A percentile compares a stretch with the other conserved stretches of the same genome.
Conservation (phyloP, 2,797 vertebrate species). For the Epinephelus malabaricus region DNA sequence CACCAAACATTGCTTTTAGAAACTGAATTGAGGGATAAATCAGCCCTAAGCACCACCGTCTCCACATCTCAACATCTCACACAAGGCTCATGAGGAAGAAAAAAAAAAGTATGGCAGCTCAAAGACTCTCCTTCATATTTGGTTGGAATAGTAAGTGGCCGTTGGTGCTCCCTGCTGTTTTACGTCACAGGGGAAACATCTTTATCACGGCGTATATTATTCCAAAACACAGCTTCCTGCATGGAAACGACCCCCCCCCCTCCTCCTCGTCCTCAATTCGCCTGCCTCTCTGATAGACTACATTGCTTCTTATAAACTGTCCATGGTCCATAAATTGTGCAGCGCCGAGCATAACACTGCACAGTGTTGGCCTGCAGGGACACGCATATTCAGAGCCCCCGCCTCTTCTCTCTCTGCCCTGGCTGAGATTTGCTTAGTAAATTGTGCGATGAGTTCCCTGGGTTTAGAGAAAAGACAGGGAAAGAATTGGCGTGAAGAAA, state of each 20-base stretch:
- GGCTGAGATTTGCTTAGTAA: constrained; percentile 72
- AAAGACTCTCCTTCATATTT: constrained; percentile 86
- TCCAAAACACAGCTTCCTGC: constrained; percentile 95
- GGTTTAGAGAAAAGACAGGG: constrained; percentile 48
- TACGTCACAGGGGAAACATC: constrained; percentile 93
- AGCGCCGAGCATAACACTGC: constrained; percentile 90
- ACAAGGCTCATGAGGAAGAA: constrained; percentile 10
- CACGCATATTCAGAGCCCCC: constrained; percentile 82
- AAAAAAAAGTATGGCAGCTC: constrained; percentile 71
- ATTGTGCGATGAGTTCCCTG: constrained; percentile 61
- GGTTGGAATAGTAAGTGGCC: constrained; percentile 91
- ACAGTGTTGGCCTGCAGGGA: constrained; percentile 87
- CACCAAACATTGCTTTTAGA: constrained; percentile 32
- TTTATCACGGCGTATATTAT: constrained; percentile 95
- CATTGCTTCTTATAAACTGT: constrained; percentile 97
- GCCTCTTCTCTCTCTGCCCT: constrained; percentile 41
- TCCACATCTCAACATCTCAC: constrained; percentile 43
- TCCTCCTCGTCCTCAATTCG: constrained; percentile 88
- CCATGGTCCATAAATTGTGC: constrained; percentile 97
- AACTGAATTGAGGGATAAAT: constrained; percentile 28
- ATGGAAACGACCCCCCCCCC: constrained; percentile 88
- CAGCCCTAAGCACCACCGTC: constrained; percentile 30
- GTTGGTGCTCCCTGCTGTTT: constrained; percentile 93
- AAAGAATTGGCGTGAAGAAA: constrained; percentile 7
- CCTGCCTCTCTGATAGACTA: constrained; percentile 93